A percentile compares a stretch with the other conserved stretches of the same genome.
Evolutionary conservation across 2,888 invertebrate genomes (phyloP).

Genomic region (Spodoptera exigua): DNA sequence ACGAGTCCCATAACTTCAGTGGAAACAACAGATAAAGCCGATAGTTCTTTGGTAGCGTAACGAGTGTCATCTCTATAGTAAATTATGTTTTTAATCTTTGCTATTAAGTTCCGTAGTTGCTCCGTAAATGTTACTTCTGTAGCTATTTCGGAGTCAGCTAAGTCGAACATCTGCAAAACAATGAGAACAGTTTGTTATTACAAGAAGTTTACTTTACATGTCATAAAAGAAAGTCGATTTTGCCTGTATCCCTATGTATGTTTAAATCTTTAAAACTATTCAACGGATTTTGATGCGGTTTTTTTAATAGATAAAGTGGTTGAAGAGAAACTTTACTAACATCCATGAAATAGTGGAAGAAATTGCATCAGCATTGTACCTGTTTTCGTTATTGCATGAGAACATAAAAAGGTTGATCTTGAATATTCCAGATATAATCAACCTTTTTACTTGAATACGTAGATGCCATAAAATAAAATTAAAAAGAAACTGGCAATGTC

Average conservation of each 20-base stretch:
- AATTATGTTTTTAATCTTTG: slow-evolving; percentile 85
- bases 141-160: slow-evolving; percentile 90
- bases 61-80: slow-evolving; percentile 82
- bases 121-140: slow-evolving; percentile 92
- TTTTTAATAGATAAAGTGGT: too few species aligned
- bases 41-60: slow-evolving; percentile 87
- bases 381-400: too few species aligned
- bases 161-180: slow-evolving; percentile 90
- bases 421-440: background rate
- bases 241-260: too few species aligned
- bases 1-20: slow-evolving; percentile 90
- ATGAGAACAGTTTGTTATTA: too few species aligned
- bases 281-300: too few species aligned
- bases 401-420: background rate
- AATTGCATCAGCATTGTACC: too few species aligned
- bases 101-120: slow-evolving; percentile 88
- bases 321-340: too few species aligned
- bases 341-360: too few species aligned
- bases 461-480: background rate
- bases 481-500: slow-evolving; percentile 10
- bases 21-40: slow-evolving; percentile 89
- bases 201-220: too few species aligned
- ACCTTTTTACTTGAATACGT: background rate
- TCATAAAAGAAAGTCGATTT: too few species aligned
- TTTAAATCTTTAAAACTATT: too few species aligned